Evolutionary conservation across 2,797 vertebrate species (phyloP), one percentile per base, ranked within the genome.

Genomic region (Carapus acus): DNA sequence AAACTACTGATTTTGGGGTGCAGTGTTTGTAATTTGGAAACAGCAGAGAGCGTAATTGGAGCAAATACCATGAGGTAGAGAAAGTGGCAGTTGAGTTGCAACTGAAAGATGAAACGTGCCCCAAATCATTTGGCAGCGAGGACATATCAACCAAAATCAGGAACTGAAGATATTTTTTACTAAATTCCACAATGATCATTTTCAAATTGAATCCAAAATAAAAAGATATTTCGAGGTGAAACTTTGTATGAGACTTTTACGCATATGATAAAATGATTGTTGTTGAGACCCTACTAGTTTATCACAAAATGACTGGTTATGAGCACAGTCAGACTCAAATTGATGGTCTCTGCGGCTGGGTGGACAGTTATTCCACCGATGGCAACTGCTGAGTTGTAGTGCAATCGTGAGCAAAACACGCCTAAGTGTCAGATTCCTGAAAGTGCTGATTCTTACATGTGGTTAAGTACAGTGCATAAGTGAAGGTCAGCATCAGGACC

Each of bases 291-390:
- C 59, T 23, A 59, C 73, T 68, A 56, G 63, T 73, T 63, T 46
- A 72, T 80, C 73, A 60, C 72, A 46, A 85, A 85, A 87, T 85
- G 54, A 81, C 72, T 15, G 41, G 68, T 78, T 85, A 42, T 67
- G 42, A 7, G 37, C 47, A 59, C 47, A 70, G 77, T 73, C 69
- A 71, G 69, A 64, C 68, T 63, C 62, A 82, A 85, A 86, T 84
- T 83, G 74, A 55, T 31, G 50, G 81, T 82, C 58, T 78, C 59
- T 51, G 3, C 22, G 40, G 31, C 62, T 49, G 61, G 55, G 57
- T 33, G 67, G 71, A 69, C 46, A 42, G 50, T 77, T 72, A 66
- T 69, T 71, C 67, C 27, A 43, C 19, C 7, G 43, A 44, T 21
- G 21, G 52, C 65, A 65, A 42, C 50, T 77, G 74, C 73, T 77